phyloP scores from a whole-genome alignment of 2,888 invertebrate genomes.

The Tenthredo distinguenda region DNA sequence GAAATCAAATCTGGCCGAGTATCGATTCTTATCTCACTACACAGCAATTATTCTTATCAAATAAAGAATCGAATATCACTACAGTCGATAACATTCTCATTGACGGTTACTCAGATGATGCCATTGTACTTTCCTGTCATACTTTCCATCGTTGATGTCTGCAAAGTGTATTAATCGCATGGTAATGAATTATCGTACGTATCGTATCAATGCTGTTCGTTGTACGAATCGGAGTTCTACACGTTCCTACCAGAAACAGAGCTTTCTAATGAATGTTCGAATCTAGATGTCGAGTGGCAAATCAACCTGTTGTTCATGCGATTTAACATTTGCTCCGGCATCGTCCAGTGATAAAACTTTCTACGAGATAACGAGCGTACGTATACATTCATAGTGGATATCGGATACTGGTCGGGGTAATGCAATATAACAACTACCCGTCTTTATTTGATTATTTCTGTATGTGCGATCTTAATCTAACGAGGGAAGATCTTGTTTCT shows the following conservation, averaged over 20 bases:
- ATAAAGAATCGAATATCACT: too few species aligned
- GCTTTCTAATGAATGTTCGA: not conserved
- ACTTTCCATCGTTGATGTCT: not conserved
- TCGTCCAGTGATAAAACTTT: conserved; percentile 67
- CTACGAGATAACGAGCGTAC: conserved; percentile 58
- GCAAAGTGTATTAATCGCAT: not conserved
- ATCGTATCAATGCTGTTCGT: not conserved
- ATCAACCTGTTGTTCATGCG: conserved; percentile 20
- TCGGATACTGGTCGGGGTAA: conserved; percentile 27
- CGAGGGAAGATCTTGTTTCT: conserved; percentile 47
- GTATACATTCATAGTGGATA: not conserved
- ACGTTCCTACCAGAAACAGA: not conserved
- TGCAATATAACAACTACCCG: conserved; percentile 33
- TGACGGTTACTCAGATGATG: too few species aligned
- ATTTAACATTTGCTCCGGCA: conserved; percentile 58
- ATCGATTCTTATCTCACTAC: not conserved
- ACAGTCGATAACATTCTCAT: too few species aligned
- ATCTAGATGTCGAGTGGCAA: not conserved
- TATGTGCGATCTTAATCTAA: conserved; percentile 35
- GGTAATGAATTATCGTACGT: not conserved
- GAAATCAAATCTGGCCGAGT: not conserved
- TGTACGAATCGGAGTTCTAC: not conserved
- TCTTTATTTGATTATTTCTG: conserved; percentile 37
- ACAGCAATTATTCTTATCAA: too few species aligned
- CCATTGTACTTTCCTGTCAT: too few species aligned